These are phyloP conservation scores for Pammene fasciana DNA, from an alignment of 2,888 invertebrate genomes.

Conservation along the genomic window DNA sequence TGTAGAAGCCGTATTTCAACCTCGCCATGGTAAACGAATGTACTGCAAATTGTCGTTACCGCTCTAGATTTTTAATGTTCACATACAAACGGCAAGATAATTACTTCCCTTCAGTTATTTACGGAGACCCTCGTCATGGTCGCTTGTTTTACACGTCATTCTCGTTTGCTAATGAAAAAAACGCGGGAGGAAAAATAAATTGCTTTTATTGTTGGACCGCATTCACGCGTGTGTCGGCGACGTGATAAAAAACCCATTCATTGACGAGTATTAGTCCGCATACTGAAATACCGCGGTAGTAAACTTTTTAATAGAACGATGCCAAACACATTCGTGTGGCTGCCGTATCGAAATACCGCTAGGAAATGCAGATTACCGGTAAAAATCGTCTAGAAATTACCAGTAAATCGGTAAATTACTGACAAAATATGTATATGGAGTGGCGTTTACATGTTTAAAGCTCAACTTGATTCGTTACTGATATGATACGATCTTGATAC, in stretches of 20 bases:
- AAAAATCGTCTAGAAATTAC: no score
- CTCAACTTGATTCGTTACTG: no score
- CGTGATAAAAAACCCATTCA: conserved; percentile 50
- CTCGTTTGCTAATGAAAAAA: conserved; percentile 81
- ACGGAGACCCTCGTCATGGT: conserved; percentile 74
- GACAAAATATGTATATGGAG: no score
- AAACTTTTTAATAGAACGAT: background rate
- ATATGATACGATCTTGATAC: no score
- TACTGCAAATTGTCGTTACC: background rate
- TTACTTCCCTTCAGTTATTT: conserved; percentile 76
- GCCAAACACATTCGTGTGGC: background rate
- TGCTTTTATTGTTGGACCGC: conserved; percentile 76
- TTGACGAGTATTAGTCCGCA: conserved; percentile 25
- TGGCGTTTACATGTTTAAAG: no score
- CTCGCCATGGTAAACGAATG: background rate
- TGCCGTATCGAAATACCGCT: background rate
- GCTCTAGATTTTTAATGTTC: conserved; percentile 36
- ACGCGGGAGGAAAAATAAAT: conserved; percentile 73
- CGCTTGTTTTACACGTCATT: conserved; percentile 80
- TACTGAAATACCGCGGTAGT: background rate
- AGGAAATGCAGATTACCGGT: no score
- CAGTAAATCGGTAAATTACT: no score
- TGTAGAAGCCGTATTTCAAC: background rate
- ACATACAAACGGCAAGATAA: conserved; percentile 64
- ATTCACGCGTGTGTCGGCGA: conserved; percentile 54